Evolutionary conservation across 2,797 vertebrate genomes (phyloP), one percentile per base, ranked within the genome.

Genomic region (Lates japonicus): DNA sequence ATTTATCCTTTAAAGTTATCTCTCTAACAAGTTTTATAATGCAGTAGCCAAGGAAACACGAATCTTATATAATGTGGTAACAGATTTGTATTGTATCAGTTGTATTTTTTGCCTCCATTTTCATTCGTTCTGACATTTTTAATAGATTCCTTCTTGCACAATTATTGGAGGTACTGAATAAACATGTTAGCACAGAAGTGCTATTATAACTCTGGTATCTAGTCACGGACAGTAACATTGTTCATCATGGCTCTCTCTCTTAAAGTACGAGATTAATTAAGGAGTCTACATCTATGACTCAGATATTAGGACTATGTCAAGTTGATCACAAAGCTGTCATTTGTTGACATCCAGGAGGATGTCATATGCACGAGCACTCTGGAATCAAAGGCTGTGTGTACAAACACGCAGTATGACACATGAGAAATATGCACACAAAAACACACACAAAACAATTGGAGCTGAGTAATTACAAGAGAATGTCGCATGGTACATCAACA

Each of bases 401-500:
- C 62, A 46, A 74, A 71, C 74, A 74, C 20, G 3, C 67, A 55
- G 31, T 39, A 9, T 8, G 49, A 76, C 65, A 72, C 75, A 70
- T 41, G 20, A 58, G 65, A 29, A 58, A 66, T 55, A 35, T 6
- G 17, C n/a, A 39, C 60, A 46, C 63, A 74, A 19, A 71, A 29
- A n/a, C 49, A 37, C 62, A 73, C 54, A 68, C 55, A 68, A 61
- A 29, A 75, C 77, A 73, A 77, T 16, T 25, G 33, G 44, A 29
- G 72, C 31, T 55, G 76, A 76, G 82, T 88, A 88, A 90, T 92
- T 88, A 91, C 81, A 72, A 71, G 63, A 80, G 57, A 76, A 78
- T 75, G 73, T 77, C 0, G 19, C 67, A 81, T 14, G 82, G 69
- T 70, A 82, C 58, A 74, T 76, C 82, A 82, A 71, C 79, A 75